Conservation (phyloP, 2,113 vertebrate genomes). For the Epinephelus moara region DNA sequence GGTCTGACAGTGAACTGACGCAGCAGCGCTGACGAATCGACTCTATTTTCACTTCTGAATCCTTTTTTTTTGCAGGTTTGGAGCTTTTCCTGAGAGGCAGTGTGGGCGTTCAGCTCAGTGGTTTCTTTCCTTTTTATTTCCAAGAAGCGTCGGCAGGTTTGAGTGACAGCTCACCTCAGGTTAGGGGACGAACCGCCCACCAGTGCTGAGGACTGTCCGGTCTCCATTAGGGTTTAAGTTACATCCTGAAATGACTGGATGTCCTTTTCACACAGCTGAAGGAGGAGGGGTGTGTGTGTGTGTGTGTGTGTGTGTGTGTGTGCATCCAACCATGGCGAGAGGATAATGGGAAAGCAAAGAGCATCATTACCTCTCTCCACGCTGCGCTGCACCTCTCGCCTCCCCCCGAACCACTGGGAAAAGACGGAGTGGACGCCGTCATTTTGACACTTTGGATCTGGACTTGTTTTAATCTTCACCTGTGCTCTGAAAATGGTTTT, state of each 20-base stretch:
- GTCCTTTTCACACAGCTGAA: conserved; percentile 38
- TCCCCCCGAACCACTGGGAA: conserved; percentile 48
- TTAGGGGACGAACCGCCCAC: conserved; percentile 27
- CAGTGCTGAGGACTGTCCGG: background rate
- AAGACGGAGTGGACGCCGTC: conserved; percentile 49
- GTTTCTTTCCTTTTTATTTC: background rate
- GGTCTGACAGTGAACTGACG: background rate
- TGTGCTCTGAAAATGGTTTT: background rate
- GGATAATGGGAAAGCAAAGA: conserved; percentile 84
- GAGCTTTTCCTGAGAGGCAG: conserved; percentile 27
- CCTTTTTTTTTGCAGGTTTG: conserved; percentile 13
- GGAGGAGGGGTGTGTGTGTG: background rate
- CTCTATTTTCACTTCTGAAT: background rate
- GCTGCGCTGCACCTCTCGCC: conserved; percentile 45
- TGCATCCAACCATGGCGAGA: conserved; percentile 71
- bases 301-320: conserved; percentile 19
- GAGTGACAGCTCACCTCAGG: conserved; percentile 57
- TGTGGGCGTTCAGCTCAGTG: conserved; percentile 6
- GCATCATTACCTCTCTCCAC: conserved; percentile 81
- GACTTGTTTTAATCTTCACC: background rate
- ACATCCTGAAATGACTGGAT: conserved; percentile 29
- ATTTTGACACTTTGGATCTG: conserved; percentile 32
- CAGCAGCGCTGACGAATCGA: background rate
- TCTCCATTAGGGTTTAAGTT: conserved; percentile 2
- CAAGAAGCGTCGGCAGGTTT: background rate